phyloP scores from a whole-genome alignment of 2,113 vertebrate species.

The Callospermophilus lateralis region DNA sequence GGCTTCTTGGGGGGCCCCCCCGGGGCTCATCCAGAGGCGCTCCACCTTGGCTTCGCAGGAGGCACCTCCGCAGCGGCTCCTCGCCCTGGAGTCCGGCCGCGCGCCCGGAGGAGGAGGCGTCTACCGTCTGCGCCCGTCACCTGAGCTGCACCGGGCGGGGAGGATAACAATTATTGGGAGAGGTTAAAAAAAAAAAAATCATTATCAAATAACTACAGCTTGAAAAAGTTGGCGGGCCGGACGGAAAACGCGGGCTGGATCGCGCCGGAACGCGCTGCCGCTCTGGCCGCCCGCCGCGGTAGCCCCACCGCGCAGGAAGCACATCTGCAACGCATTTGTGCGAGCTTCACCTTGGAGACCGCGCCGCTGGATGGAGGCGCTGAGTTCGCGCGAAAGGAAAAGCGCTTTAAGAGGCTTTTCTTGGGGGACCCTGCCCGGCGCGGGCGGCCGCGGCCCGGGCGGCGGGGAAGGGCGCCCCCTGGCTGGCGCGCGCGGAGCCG shows the following conservation, averaged over 20 bases:
- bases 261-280: constrained; percentile 23
- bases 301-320: constrained; percentile 59
- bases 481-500: neutral
- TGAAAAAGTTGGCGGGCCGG: constrained; percentile 81
- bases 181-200: constrained; percentile 82
- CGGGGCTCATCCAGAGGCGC: neutral
- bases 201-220: constrained; percentile 85
- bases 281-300: constrained; percentile 50
- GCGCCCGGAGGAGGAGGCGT: constrained; percentile 21
- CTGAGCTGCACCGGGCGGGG: constrained; percentile 76
- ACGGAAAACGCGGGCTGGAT: constrained; percentile 80
- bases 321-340: constrained; percentile 78
- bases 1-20: neutral
- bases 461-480: constrained; percentile 71
- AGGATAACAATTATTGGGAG: constrained; percentile 85
- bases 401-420: constrained; percentile 67
- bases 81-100: neutral
- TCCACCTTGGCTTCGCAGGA: neutral
- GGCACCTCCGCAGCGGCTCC: neutral
- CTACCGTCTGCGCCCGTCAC: constrained; percentile 75
- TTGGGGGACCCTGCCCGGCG: constrained; percentile 10
- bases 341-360: constrained; percentile 75
- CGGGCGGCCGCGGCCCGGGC: neutral
- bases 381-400: constrained; percentile 68
- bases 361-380: constrained; percentile 67